Evolutionary conservation across 2,888 invertebrate species (phyloP).

Genomic region (Papilio gigon): DNA sequence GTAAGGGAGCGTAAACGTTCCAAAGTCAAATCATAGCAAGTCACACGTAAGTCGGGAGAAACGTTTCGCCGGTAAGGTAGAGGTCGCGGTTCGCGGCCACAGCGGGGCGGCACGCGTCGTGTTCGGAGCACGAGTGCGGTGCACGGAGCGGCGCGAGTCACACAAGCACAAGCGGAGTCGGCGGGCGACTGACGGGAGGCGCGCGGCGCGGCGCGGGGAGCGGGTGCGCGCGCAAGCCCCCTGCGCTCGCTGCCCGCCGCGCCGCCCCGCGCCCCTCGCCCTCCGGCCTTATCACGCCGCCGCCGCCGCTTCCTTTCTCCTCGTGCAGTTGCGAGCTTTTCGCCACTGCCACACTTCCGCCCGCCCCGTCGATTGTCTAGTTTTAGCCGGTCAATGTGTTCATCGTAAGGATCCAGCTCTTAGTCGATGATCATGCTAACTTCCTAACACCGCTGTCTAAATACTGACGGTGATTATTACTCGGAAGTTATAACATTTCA

Average conservation of each 20-base stretch:
- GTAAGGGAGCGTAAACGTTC: slow-evolving; percentile 78
- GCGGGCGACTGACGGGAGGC: slow-evolving; percentile 82
- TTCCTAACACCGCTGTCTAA: background rate
- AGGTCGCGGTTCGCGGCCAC: slow-evolving; percentile 84
- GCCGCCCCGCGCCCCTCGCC: slow-evolving; percentile 58
- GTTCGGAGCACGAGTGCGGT: slow-evolving; percentile 81
- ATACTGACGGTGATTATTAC: background rate
- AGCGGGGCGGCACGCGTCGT: slow-evolving; percentile 81
- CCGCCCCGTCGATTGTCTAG: slow-evolving; percentile 72
- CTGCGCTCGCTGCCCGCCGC: slow-evolving; percentile 56
- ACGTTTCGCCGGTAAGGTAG: slow-evolving; percentile 82
- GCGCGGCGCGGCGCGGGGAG: slow-evolving; percentile 75
- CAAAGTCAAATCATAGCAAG: slow-evolving; percentile 79
- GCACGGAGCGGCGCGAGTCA: slow-evolving; percentile 82
- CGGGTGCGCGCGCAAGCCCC: slow-evolving; percentile 74
- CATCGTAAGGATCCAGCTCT: slow-evolving; percentile 55
- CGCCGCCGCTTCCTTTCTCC: slow-evolving; percentile 81
- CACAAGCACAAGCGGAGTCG: slow-evolving; percentile 83
- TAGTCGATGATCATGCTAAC: slow-evolving; percentile 26
- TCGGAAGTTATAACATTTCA: background rate
- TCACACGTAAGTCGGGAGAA: slow-evolving; percentile 79
- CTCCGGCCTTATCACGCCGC: slow-evolving; percentile 79
- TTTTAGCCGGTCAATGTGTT: slow-evolving; percentile 73
- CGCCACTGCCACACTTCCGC: slow-evolving; percentile 81
- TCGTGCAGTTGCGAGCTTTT: slow-evolving; percentile 81